phyloP scores from a whole-genome alignment of 2,113 vertebrate genomes.

The Cariama cristata region DNA sequence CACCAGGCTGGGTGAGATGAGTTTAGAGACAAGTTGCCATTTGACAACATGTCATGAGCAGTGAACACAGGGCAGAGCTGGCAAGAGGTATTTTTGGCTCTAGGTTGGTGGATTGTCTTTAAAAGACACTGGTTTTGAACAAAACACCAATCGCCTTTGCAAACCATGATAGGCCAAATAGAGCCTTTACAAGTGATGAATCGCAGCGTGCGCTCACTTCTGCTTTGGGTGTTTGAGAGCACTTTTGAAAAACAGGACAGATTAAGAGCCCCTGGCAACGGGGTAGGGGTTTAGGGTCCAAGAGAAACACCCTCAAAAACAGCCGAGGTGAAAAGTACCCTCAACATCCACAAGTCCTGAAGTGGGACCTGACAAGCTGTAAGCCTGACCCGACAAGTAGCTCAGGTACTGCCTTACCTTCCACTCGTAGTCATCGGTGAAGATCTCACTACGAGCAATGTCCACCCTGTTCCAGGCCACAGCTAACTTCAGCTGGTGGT shows the following conservation, averaged over 20 bases:
- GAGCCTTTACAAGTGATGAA: background rate
- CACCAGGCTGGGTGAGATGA: background rate
- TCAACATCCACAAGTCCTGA: background rate
- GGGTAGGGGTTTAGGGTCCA: background rate
- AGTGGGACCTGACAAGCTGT: background rate
- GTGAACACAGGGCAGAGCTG: background rate
- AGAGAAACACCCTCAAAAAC: background rate
- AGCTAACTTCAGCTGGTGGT: conserved; percentile 91
- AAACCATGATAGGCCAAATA: background rate
- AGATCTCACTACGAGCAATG: conserved; percentile 92
- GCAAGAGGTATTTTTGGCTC: background rate
- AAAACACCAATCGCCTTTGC: background rate
- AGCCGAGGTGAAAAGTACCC: background rate
- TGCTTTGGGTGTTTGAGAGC: background rate
- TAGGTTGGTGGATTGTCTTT: background rate
- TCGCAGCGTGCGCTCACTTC: background rate
- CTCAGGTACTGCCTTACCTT: conserved; percentile 74
- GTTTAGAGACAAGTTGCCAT: background rate
- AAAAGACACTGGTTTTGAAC: background rate
- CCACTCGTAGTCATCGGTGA: conserved; percentile 91
- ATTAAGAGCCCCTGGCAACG: background rate
- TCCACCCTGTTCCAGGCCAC: conserved; percentile 96
- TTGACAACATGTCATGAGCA: background rate
- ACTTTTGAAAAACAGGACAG: background rate
- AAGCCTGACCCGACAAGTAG: background rate